These are phyloP conservation scores for Sapajus apella DNA, from an alignment of 2,113 vertebrate species.

Conservation along the genomic window DNA sequence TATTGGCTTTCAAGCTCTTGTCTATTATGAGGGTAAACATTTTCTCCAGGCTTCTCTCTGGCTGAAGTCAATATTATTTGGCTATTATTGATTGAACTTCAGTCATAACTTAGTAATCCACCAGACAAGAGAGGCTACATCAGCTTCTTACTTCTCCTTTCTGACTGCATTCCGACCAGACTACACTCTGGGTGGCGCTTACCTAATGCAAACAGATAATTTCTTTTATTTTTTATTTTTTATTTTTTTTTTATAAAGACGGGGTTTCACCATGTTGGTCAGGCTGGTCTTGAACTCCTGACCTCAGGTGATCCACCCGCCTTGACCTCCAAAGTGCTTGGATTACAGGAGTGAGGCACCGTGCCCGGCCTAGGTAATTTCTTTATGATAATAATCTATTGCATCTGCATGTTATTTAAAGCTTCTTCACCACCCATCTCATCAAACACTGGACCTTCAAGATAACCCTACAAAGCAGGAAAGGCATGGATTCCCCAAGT, in stretches of 20 bases:
- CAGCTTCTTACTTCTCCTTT: neutral
- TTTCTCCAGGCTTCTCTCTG: neutral
- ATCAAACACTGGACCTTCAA: neutral
- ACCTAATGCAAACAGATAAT: neutral
- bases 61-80: slow-evolving; percentile 14
- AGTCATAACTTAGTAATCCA: slow-evolving; percentile 31
- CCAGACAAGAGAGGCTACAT: neutral
- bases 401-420: neutral
- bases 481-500: neutral
- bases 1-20: neutral
- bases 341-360: too few species aligned
- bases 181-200: neutral
- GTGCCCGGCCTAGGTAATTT: neutral
- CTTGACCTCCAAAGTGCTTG: too few species aligned
- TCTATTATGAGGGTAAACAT: neutral
- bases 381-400: neutral
- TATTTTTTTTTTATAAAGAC: too few species aligned
- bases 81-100: slow-evolving; percentile 16
- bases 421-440: neutral
- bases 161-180: neutral
- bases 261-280: too few species aligned
- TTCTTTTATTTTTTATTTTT: neutral
- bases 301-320: too few species aligned
- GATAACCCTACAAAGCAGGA: neutral
- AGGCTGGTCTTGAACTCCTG: too few species aligned